Percentiles rank a stretch among this genome's conserved stretches.
phyloP scores from a whole-genome alignment of 2,888 invertebrate genomes.

The Nipponacmea schrenckii region DNA sequence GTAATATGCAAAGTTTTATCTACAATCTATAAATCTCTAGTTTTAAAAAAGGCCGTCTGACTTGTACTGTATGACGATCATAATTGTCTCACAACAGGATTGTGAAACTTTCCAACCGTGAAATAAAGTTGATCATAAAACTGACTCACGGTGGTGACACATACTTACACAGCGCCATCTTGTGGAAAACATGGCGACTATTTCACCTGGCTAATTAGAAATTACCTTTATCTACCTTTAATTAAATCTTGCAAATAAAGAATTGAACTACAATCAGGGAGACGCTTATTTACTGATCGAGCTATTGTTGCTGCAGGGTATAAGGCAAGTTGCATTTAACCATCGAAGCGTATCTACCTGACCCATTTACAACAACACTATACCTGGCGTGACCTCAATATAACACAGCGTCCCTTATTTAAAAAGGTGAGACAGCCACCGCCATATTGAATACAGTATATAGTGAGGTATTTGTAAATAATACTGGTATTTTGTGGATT shows the following conservation, averaged over 20 bases:
- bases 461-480: conserved; percentile 12
- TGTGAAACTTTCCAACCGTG: too few relatives aligned
- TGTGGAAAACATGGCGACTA: conserved; percentile 12
- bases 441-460: conserved; percentile 52
- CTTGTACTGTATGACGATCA: too few relatives aligned
- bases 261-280: too few relatives aligned
- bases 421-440: conserved; percentile 40
- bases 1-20: too few relatives aligned
- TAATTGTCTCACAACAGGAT: too few relatives aligned
- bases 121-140: too few relatives aligned
- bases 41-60: too few relatives aligned
- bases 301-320: too few relatives aligned
- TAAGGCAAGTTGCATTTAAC: background rate
- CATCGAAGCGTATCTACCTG: background rate
- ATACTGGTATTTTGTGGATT: background rate
- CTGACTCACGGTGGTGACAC: background rate
- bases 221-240: background rate
- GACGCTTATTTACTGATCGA: too few relatives aligned
- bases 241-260: too few relatives aligned
- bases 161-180: conserved; percentile 16
- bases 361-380: conserved; percentile 12
- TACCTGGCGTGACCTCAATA: conserved; percentile 37
- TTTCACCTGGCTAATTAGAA: background rate
- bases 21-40: too few relatives aligned
- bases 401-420: conserved; percentile 37